These are phyloP conservation scores for Hestina assimilis DNA, from an alignment of 1,140 invertebrate species.

Conservation along the genomic window DNA sequence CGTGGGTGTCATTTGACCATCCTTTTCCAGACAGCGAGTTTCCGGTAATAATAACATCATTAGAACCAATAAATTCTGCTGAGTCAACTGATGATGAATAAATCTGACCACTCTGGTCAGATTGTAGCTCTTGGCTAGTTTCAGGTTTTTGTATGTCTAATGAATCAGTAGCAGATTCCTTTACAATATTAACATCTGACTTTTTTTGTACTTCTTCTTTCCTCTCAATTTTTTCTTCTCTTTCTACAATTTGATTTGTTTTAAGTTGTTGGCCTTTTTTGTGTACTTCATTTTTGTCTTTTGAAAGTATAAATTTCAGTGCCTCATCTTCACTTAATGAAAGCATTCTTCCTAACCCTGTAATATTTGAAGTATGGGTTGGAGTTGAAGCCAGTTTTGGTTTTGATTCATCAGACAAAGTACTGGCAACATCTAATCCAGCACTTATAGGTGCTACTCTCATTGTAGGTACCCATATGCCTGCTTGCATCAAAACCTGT, in stretches of 20 bases:
- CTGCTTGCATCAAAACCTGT: slow-evolving; percentile 89
- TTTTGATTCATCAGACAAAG: slow-evolving; percentile 77
- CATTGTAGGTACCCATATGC: slow-evolving; percentile 89
- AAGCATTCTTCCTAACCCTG: slow-evolving; percentile 74
- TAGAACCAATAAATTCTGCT: not conserved
- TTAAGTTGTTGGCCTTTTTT: slow-evolving; percentile 19
- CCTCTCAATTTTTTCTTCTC: slow-evolving; percentile 28
- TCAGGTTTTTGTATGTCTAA: slow-evolving; percentile 45
- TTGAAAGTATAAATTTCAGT: slow-evolving; percentile 82
- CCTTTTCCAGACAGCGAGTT: slow-evolving; percentile 83
- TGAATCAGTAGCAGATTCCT: slow-evolving; percentile 15
- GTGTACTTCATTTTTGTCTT: slow-evolving; percentile 47
- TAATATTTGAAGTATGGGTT: slow-evolving; percentile 60
- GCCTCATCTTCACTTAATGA: slow-evolving; percentile 82
- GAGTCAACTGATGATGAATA: slow-evolving; percentile 53
- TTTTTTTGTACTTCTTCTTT: slow-evolving; percentile 4
- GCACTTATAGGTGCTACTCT: slow-evolving; percentile 83
- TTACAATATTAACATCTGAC: too few relatives aligned
- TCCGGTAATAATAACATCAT: slow-evolving; percentile 71
- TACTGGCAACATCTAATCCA: slow-evolving; percentile 86
- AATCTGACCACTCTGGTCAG: slow-evolving; percentile 26
- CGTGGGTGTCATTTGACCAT: slow-evolving; percentile 84
- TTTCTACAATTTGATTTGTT: slow-evolving; percentile 2
- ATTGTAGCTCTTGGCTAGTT: slow-evolving; percentile 46
- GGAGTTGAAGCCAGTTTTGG: slow-evolving; percentile 68